These are phyloP conservation scores for Apostichopus japonicus DNA, from an alignment of 35 echinoderm and acorn worm genomes.

Conservation along the genomic window DNA sequence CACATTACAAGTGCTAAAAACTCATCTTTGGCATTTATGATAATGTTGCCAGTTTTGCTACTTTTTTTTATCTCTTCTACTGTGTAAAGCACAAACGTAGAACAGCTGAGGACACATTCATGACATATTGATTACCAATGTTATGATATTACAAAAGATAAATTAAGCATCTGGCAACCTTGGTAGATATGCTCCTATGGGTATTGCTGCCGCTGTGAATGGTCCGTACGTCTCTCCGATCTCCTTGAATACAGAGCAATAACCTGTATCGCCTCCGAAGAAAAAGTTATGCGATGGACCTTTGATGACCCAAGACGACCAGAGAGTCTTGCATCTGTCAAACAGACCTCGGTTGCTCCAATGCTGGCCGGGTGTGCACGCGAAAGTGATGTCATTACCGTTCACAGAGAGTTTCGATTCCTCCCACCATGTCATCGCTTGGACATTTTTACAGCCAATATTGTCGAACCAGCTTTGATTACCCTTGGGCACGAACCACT, in stretches of 20 bases:
- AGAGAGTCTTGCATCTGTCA: constrained; percentile 79
- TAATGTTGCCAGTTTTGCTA: too few relatives aligned
- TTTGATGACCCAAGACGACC: constrained; percentile 91
- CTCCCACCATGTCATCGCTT: constrained; percentile 98
- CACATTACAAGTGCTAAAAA: too few relatives aligned
- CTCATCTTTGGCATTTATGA: too few relatives aligned
- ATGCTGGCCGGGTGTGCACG: constrained; percentile 89
- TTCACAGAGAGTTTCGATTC: constrained; percentile 70
- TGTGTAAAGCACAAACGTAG: too few relatives aligned
- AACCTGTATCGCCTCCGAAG: constrained; percentile 96
- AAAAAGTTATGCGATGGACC: constrained; percentile 96
- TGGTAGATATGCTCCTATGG: constrained; percentile 95
- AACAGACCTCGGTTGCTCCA: constrained; percentile 71
- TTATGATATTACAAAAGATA: too few relatives aligned
- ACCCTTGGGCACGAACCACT: constrained; percentile 93
- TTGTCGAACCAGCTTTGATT: constrained; percentile 72
- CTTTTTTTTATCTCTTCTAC: too few relatives aligned
- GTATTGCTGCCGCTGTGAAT: constrained; percentile 93
- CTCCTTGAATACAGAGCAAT: constrained; percentile 87
- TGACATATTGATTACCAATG: too few relatives aligned
- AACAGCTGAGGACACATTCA: too few relatives aligned
- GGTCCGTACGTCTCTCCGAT: constrained; percentile 90
- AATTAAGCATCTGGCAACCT: constrained; percentile 51
- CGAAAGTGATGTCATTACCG: constrained; percentile 61
- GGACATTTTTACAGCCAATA: constrained; percentile 81